A percentile compares a stretch with the other conserved stretches of the same genome.
phyloP scores from a whole-genome alignment of 2,797 vertebrate species.

The Gymnodraco acuticeps region DNA sequence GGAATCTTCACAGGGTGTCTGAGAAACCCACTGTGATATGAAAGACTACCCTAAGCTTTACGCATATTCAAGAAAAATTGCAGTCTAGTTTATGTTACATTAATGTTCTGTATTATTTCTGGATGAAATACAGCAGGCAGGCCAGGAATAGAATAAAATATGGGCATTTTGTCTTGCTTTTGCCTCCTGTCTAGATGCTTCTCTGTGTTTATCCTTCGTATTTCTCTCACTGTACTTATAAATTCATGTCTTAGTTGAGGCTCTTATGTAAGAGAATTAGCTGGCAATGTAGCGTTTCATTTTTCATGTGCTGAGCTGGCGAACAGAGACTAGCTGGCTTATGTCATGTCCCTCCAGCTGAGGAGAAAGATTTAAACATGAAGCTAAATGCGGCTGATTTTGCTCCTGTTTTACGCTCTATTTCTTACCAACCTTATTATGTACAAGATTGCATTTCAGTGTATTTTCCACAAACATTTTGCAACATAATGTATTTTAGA shows the following conservation, averaged over 20 bases:
- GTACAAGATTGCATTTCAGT: neutral
- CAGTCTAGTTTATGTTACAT: constrained; percentile 23
- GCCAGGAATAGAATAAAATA: constrained; percentile 28
- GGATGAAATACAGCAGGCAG: constrained; percentile 18
- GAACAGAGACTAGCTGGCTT: constrained; percentile 56
- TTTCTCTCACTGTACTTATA: constrained; percentile 40
- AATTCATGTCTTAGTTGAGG: constrained; percentile 48
- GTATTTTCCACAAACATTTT: neutral
- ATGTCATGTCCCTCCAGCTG: constrained; percentile 50
- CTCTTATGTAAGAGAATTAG: constrained; percentile 76
- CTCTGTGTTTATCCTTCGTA: constrained; percentile 28
- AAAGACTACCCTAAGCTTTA: constrained; percentile 5
- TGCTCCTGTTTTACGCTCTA: neutral
- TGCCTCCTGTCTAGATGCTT: constrained; percentile 7
- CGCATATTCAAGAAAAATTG: constrained; percentile 46
- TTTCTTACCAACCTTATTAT: constrained; percentile 1
- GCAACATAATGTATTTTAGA: neutral
- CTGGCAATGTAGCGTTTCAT: constrained; percentile 59
- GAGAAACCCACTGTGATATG: constrained; percentile 40
- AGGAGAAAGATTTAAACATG: constrained; percentile 45
- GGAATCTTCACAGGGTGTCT: constrained; percentile 36
- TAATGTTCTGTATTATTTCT: constrained; percentile 28
- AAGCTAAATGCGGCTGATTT: constrained; percentile 18
- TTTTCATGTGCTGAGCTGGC: constrained; percentile 65
- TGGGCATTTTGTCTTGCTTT: neutral